Evolutionary conservation across 2,113 vertebrate species (phyloP).

Genomic region (Scortum barcoo): DNA sequence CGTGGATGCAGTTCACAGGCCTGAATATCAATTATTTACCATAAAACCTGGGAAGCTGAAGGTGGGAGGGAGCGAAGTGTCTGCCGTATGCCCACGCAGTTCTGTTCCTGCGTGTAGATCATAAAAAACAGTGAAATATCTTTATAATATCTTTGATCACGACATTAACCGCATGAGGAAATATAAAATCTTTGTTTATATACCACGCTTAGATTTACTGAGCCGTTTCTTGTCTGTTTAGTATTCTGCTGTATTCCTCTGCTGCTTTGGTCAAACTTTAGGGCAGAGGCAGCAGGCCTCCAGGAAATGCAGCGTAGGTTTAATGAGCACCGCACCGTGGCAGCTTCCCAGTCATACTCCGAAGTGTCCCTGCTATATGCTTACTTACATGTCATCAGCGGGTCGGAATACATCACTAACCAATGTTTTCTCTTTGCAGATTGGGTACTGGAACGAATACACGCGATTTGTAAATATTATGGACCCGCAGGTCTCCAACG

Average conservation of each 20-base stretch:
- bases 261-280: slow-evolving; percentile 54
- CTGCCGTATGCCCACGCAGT: slow-evolving; percentile 32
- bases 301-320: slow-evolving; percentile 58
- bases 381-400: background rate
- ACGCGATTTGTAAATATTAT: slow-evolving; percentile 95
- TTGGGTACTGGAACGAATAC: slow-evolving; percentile 99
- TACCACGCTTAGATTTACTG: background rate
- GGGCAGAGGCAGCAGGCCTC: slow-evolving; percentile 52
- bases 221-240: background rate
- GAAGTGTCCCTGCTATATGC: slow-evolving; percentile 19
- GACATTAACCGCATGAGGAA: background rate
- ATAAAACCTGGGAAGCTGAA: slow-evolving; percentile 71
- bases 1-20: slow-evolving; percentile 70
- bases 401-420: slow-evolving; percentile 38
- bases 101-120: slow-evolving; percentile 2
- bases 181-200: background rate
- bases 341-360: slow-evolving; percentile 25
- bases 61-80: slow-evolving; percentile 53
- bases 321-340: slow-evolving; percentile 63
- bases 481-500: slow-evolving; percentile 94
- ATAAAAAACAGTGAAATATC: slow-evolving; percentile 7
- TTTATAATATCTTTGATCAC: slow-evolving; percentile 19
- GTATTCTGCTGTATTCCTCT: slow-evolving; percentile 37
- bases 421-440: slow-evolving; percentile 87
- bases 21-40: slow-evolving; percentile 78